Percentiles rank a stretch among this genome's conserved stretches.
Conservation (phyloP, 2,797 vertebrate species). For the Macropus fuliginosus region DNA sequence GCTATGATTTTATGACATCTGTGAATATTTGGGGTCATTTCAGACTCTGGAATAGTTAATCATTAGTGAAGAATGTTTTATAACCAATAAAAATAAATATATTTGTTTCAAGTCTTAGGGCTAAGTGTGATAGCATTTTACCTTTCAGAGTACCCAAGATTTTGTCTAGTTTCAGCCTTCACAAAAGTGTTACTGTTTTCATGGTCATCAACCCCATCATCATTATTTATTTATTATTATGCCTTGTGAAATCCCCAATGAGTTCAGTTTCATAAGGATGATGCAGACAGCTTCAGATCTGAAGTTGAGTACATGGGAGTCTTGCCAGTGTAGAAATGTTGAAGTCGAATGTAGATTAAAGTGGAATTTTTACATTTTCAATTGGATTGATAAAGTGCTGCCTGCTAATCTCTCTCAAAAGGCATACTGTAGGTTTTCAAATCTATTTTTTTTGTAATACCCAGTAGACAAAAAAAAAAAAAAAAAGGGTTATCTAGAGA, state of each 20-base stretch:
- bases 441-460: background rate
- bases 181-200: background rate
- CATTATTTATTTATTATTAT: background rate
- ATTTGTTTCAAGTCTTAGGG: background rate
- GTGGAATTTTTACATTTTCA: slow-evolving; percentile 26
- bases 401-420: slow-evolving; percentile 30
- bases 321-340: slow-evolving; percentile 23
- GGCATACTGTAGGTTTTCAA: background rate
- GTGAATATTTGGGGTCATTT: background rate
- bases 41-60: background rate
- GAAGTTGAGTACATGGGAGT: background rate
- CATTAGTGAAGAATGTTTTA: background rate
- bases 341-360: background rate
- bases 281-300: background rate
- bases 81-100: background rate
- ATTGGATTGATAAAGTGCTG: slow-evolving; percentile 40
- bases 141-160: background rate
- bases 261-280: background rate
- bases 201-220: too few species aligned
- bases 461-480: background rate
- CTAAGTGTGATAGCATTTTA: background rate
- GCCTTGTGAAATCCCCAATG: slow-evolving; percentile 4
- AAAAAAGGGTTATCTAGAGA: slow-evolving; percentile 13
- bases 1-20: background rate
- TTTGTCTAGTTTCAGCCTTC: background rate